Base-by-base conservation (phyloP, 2,113 vertebrate genomes). In the Oenanthe melanoleuca region DNA sequence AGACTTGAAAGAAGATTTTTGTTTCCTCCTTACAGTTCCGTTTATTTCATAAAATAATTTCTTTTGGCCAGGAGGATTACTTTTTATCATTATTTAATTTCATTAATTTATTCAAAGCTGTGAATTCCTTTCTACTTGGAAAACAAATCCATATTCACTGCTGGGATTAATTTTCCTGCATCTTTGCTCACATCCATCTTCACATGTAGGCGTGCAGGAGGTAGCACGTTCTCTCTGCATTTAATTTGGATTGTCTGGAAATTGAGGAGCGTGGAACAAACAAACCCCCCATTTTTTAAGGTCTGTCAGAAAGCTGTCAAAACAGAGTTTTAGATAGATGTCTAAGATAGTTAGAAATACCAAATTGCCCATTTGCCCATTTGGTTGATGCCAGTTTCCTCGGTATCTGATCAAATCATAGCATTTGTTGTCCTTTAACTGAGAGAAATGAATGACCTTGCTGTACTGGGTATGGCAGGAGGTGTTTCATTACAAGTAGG, bases 101-200 rank as follows among this genome's bases (percentile, higher is more conserved):
- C 29, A 85, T 93, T 96, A 78, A 92, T 95, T 92, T 63, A 88
- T 91, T 88, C 2, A 2, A 85, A 93, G 61, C 65, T 69, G 38
- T 79, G 81, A 91, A 56, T 92, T 95, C 53, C 34, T 45, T 91
- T 84, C 70, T 93, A 5, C 45, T 96, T 93, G 78, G 73, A 75
- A 96, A 93, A 59, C 34, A 92, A 91, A 77, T 69, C 15, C 33
- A 14, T 72, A n/a, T 80, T 78, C 12, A 18, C 42, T 93, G 44
- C 90, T 94, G 82, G 64, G 38, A 90, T 88, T 88, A 78, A 88
- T 94, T 92, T 94, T 83, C 60, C 37, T 5, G 3, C 64, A 57
- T 67, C 56, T 78, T 7, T 71, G 38, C 57, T 95, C 71, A 28
- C 26, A 28, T 79, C 70, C 81, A 1, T 63, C 38, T 34, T 86